These are phyloP conservation scores for Dendrolimus punctatus DNA, from an alignment of 1,140 invertebrate species.

Conservation along the genomic window DNA sequence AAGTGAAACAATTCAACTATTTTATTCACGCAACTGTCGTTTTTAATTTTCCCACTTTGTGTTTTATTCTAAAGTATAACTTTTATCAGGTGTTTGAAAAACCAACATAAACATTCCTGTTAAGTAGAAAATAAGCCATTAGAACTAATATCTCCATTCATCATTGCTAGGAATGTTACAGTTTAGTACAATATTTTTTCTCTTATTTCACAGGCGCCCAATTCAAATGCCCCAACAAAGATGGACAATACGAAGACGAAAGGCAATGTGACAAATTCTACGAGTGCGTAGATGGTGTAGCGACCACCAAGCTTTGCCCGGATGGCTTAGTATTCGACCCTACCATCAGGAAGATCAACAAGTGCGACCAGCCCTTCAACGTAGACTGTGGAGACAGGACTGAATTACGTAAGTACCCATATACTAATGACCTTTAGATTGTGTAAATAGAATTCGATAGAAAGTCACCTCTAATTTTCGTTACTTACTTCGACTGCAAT, in stretches of 20 bases:
- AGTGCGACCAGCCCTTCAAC: conserved; percentile 92
- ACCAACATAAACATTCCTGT: too few relatives aligned
- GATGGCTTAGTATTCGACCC: conserved; percentile 91
- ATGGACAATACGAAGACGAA: conserved; percentile 85
- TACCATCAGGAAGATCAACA: conserved; percentile 86
- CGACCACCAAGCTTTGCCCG: conserved; percentile 84
- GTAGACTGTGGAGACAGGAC: conserved; percentile 89
- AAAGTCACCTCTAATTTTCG: too few relatives aligned
- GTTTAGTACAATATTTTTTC: conserved; percentile 3
- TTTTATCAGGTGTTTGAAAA: too few relatives aligned
- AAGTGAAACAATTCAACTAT: too few relatives aligned
- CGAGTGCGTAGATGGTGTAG: conserved; percentile 81
- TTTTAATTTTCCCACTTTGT: too few relatives aligned
- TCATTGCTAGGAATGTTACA: neutral
- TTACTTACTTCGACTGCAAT: too few relatives aligned
- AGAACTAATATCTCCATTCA: too few relatives aligned
- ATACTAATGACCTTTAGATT: neutral
- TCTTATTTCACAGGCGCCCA: conserved; percentile 72
- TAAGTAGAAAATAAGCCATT: too few relatives aligned
- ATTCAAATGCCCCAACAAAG: conserved; percentile 83
- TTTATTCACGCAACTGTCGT: too few relatives aligned
- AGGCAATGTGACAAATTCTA: conserved; percentile 91
- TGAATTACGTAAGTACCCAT: conserved; percentile 85
- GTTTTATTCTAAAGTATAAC: too few relatives aligned
- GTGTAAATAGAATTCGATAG: too few relatives aligned